Evolutionary conservation across 2,888 invertebrate genomes (phyloP).

Genomic region (Trilocha varians): DNA sequence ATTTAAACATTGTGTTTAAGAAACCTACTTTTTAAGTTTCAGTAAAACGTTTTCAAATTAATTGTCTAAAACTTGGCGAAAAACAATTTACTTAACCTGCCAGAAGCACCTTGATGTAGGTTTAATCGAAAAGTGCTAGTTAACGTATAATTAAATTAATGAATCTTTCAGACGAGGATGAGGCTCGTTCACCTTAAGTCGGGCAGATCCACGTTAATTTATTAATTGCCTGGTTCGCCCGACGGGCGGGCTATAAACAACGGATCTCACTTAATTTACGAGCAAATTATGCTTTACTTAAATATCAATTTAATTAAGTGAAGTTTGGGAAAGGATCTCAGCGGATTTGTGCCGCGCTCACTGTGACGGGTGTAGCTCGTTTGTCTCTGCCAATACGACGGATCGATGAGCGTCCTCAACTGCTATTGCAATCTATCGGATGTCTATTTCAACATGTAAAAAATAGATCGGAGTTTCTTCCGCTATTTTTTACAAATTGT

Average conservation of each 20-base stretch:
- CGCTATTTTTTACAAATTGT: too few species aligned
- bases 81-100: not conserved
- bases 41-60: too few species aligned
- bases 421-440: too few species aligned
- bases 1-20: not conserved
- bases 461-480: too few species aligned
- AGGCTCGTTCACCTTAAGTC: constrained; percentile 56
- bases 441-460: too few species aligned
- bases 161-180: constrained; percentile 55
- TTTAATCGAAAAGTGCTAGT: constrained; percentile 26
- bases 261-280: constrained; percentile 70
- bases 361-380: constrained; percentile 29
- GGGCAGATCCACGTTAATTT: constrained; percentile 63
- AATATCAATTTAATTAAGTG: constrained; percentile 74
- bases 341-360: constrained; percentile 40
- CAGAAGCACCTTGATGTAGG: not conserved
- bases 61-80: too few species aligned
- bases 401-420: constrained; percentile 24
- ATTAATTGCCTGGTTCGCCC: constrained; percentile 68
- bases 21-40: too few species aligned
- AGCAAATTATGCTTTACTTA: constrained; percentile 72
- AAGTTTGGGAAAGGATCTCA: constrained; percentile 51
- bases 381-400: constrained; percentile 53
- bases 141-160: constrained; percentile 59
- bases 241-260: constrained; percentile 62